Evolutionary conservation across 1,140 invertebrate species (phyloP), one percentile per base, ranked within the genome.

Genomic region (Solen grandis): DNA sequence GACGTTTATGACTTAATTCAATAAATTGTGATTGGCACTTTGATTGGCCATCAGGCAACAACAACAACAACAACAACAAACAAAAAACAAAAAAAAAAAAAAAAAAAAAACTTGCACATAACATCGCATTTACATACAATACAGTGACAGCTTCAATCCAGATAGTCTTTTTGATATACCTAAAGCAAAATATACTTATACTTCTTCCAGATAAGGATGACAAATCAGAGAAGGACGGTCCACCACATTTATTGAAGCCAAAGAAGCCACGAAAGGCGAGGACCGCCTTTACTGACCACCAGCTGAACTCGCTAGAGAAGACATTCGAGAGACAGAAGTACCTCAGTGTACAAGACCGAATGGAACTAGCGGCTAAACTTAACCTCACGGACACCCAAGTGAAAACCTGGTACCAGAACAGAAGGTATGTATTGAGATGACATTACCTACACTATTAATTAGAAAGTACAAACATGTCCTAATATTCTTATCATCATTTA

Each of bases 331-430:
- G 97, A 81, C 98, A 99, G 93, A 99, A 99, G 92, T 99, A 99
- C 94, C 95, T 99, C 33, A 98, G 97, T 87, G 99, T 99, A 2
- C 98, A 99, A 90, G 99, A 99, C 91, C 94, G 99, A 68, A 99
- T 99, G 97, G 98, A 99, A 93, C 93, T 99, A 77, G 99, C 99
- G 0, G 96, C 97, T 31, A 98, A 98, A 92, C 94, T 99, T 50
- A 97, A 97, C 78, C 94, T 99, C 35, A 98, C 97, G 8, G 99
- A 99, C 91, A 99, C 98, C 14, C 99, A 99, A 94, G 98, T 99
- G 86, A 99, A 99, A 93, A 99, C 98, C 78, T 99, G 98, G 98
- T 99, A 99, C 92, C 98, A 99, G 93, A 99, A 99, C 92, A 94
- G 98, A 94, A 95, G 98, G 97, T 99, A 92, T 94, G 94, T 25